A percentile compares a stretch with the other conserved stretches of the same genome.
Conservation (phyloP, 2,888 invertebrate genomes). For the Parnassius orleans region DNA sequence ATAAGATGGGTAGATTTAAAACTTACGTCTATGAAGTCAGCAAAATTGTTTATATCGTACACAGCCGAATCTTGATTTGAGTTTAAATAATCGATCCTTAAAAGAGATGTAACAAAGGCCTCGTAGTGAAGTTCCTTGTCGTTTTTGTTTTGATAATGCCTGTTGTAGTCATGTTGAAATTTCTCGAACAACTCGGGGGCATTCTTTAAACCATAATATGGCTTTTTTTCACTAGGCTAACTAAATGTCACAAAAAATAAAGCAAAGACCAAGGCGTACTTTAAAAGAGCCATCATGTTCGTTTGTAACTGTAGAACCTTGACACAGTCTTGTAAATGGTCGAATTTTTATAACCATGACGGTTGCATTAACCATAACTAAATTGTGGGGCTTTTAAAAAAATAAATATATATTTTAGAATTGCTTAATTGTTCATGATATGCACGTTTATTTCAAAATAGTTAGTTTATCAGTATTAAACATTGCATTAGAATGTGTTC, state of each 20-base stretch:
- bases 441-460: not conserved
- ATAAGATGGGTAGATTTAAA: no score
- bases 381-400: no score
- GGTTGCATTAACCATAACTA: no score
- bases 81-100: constrained; percentile 19
- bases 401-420: no score
- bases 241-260: not conserved
- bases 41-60: constrained; percentile 14
- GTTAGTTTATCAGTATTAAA: not conserved
- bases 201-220: constrained; percentile 5
- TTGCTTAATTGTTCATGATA: no score
- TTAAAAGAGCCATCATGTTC: constrained; percentile 9
- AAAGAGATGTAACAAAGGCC: constrained; percentile 8
- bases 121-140: constrained; percentile 12
- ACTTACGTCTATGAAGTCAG: constrained; percentile 2
- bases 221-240: not conserved
- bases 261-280: not conserved
- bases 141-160: constrained; percentile 11
- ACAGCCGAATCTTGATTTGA: constrained; percentile 3
- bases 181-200: constrained; percentile 6
- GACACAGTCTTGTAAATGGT: not conserved
- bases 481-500: not conserved
- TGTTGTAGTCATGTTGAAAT: constrained; percentile 17
- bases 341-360: no score
- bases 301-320: not conserved